A percentile compares a stretch with the other conserved stretches of the same genome.
phyloP scores from a whole-genome alignment of 2,888 invertebrate genomes.

The Eumerus sabulonum region DNA sequence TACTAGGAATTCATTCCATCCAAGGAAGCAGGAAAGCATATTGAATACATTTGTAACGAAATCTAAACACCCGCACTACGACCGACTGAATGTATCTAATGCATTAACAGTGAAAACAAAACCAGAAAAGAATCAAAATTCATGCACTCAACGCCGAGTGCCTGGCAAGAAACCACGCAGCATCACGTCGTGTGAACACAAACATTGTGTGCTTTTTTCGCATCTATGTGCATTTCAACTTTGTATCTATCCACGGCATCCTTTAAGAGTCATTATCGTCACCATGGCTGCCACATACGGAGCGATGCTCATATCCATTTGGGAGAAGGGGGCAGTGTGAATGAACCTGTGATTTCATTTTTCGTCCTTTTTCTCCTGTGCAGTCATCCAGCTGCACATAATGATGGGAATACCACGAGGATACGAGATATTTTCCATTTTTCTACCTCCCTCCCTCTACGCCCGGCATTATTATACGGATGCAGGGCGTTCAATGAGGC shows the following conservation, averaged over 20 bases:
- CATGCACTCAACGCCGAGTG: constrained; percentile 46
- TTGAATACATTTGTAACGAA: constrained; percentile 38
- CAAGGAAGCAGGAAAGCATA: constrained; percentile 43
- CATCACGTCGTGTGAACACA: constrained; percentile 32
- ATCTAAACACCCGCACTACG: constrained; percentile 32
- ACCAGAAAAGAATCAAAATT: constrained; percentile 38
- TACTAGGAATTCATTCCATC: too few species aligned
- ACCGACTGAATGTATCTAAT: constrained; percentile 22
- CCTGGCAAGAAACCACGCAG: constrained; percentile 25
- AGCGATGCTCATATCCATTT: neutral
- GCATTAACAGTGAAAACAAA: constrained; percentile 13
- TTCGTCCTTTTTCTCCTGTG: constrained; percentile 5
- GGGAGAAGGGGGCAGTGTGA: constrained; percentile 21
- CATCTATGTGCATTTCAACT: constrained; percentile 1
- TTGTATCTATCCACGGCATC: constrained; percentile 16
- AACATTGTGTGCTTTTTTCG: constrained; percentile 9
- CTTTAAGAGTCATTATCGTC: constrained; percentile 57
- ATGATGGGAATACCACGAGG: neutral
- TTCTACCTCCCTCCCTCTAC: constrained; percentile 19
- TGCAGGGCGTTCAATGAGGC: constrained; percentile 39
- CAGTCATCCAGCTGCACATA: constrained; percentile 5
- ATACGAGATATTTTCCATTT: neutral
- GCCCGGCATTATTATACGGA: constrained; percentile 34
- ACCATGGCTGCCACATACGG: constrained; percentile 10
- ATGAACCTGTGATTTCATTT: constrained; percentile 35